phyloP scores from a whole-genome alignment of 2,888 invertebrate species.

The Ormyrus nitidulus region DNA sequence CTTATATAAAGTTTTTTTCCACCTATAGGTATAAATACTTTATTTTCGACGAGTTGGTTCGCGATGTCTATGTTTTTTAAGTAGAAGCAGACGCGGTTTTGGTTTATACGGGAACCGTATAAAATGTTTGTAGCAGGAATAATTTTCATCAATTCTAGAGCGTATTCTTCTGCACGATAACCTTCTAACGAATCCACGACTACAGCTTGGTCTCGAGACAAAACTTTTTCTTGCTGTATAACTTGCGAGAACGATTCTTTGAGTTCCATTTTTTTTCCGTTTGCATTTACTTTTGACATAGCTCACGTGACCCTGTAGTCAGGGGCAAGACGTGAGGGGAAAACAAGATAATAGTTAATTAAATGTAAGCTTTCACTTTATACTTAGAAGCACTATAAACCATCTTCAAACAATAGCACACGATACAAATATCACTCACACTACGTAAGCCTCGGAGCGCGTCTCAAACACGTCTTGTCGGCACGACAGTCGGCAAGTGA shows the following conservation, averaged over 20 bases:
- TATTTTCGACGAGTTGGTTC: not conserved
- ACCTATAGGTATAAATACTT: not conserved
- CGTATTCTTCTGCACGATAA: not conserved
- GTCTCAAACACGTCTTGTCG: not conserved
- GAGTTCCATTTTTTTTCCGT: not conserved
- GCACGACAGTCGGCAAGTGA: not conserved
- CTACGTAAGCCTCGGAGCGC: not conserved
- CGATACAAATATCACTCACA: too few relatives aligned
- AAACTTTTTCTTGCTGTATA: conserved; percentile 5
- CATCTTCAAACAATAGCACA: not conserved
- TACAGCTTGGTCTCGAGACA: not conserved
- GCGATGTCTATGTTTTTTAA: not conserved
- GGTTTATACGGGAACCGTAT: not conserved
- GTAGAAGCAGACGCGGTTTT: not conserved
- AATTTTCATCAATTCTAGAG: not conserved
- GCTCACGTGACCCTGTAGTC: not conserved
- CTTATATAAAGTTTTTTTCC: not conserved
- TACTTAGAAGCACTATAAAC: not conserved
- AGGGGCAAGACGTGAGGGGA: not conserved
- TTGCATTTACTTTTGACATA: not conserved
- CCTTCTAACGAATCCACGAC: not conserved
- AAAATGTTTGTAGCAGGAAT: not conserved
- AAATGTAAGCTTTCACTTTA: not conserved
- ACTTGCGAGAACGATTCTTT: not conserved
- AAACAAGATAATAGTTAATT: not conserved